phyloP scores from a whole-genome alignment of 2,888 invertebrate genomes.

The Temnothorax rugatulus region DNA sequence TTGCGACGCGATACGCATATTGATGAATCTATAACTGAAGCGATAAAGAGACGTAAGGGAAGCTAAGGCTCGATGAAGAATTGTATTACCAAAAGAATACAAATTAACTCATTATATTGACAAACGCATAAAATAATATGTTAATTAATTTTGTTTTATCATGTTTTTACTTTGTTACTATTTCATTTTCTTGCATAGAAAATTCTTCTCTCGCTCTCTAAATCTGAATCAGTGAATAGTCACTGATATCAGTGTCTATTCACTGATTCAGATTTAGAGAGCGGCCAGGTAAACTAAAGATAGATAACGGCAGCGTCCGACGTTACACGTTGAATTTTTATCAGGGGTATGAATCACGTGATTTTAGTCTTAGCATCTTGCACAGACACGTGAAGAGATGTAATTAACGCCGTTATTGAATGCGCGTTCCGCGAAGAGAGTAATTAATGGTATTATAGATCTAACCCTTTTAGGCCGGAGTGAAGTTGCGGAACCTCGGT shows the following conservation, averaged over 20 bases:
- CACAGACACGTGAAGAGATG: constrained; percentile 16
- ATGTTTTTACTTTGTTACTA: not conserved
- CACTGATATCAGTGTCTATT: no score
- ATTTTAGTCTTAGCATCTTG: constrained; percentile 13
- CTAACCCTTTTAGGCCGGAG: constrained; percentile 36
- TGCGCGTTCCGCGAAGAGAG: constrained; percentile 14
- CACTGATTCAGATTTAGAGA: no score
- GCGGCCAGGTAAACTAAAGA: not conserved
- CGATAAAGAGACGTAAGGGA: constrained; percentile 6
- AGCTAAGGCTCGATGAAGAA: not conserved
- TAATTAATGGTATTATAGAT: constrained; percentile 45
- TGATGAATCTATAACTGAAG: constrained; percentile 17
- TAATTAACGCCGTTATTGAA: constrained; percentile 49
- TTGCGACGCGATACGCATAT: constrained; percentile 1
- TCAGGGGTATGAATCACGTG: not conserved
- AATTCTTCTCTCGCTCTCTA: not conserved
- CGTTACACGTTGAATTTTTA: constrained; percentile 20
- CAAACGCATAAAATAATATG: constrained; percentile 4
- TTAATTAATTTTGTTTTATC: not conserved
- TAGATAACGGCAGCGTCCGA: not conserved
- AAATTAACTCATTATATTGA: constrained; percentile 5
- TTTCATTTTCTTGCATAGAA: constrained; percentile 6
- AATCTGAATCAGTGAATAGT: no score
- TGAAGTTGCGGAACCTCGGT: constrained; percentile 32
- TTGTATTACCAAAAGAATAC: not conserved